Percentiles rank a stretch among this genome's conserved stretches.
Evolutionary conservation across 2,888 invertebrate species (phyloP).

Genomic region (Alviniconcha strummeri): DNA sequence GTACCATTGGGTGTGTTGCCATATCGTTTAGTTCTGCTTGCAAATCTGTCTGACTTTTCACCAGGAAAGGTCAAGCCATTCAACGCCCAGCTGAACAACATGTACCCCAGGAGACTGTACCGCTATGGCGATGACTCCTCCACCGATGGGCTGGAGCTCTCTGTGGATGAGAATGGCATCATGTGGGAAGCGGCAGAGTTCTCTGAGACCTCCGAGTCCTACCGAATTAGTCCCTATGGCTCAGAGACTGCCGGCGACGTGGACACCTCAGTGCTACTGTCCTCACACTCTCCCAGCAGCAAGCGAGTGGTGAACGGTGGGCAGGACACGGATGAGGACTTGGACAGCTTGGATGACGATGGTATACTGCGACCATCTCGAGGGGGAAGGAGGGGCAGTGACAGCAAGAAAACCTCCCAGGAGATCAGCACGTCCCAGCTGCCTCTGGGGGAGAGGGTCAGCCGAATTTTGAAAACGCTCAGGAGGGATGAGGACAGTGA

Average conservation of each 20-base stretch:
- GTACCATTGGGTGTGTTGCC: too few species aligned
- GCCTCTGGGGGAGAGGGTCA: constrained; percentile 17
- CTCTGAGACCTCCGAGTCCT: constrained; percentile 43
- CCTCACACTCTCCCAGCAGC: constrained; percentile 9
- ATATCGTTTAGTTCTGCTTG: too few species aligned
- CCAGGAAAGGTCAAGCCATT: neutral
- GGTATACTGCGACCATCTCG: neutral
- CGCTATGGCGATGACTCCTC: constrained; percentile 10
- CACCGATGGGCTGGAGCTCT: constrained; percentile 34
- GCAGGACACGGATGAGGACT: constrained; percentile 27
- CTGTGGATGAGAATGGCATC: constrained; percentile 62
- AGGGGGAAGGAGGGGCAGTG: neutral
- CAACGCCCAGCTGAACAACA: neutral
- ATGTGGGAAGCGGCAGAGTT: constrained; percentile 54
- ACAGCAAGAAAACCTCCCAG: neutral
- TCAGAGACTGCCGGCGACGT: constrained; percentile 49
- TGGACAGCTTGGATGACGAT: constrained; percentile 21
- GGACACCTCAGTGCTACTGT: constrained; percentile 36
- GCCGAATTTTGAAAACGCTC: constrained; percentile 21
- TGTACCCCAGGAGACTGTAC: neutral
- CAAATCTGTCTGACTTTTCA: neutral
- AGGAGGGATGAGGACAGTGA: constrained; percentile 23
- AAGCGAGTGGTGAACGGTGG: neutral
- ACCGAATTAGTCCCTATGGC: constrained; percentile 52
- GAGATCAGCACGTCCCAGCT: neutral